These are phyloP conservation scores for Dermatemys mawii DNA, from an alignment of 2,113 vertebrate species.

Conservation along the genomic window DNA sequence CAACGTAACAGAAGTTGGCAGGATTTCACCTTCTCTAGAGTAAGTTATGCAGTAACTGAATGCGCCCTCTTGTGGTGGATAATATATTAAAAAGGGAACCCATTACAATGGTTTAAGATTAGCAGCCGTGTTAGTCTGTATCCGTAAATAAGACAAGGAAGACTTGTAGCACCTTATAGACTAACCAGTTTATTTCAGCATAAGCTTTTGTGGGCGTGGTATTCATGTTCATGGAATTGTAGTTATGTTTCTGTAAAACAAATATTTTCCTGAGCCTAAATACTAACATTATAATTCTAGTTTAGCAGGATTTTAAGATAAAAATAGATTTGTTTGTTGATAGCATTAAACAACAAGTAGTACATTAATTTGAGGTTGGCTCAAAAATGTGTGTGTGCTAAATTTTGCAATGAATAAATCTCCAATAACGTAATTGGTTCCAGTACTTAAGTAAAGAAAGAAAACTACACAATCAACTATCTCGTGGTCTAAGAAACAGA, in stretches of 20 bases:
- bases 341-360: background rate
- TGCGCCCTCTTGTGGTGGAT: slow-evolving; percentile 83
- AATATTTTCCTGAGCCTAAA: background rate
- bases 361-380: background rate
- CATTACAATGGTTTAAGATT: background rate
- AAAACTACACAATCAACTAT: background rate
- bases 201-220: no score
- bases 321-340: background rate
- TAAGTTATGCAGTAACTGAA: slow-evolving; percentile 74
- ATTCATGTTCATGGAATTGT: background rate
- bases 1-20: slow-evolving; percentile 63
- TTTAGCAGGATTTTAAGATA: background rate
- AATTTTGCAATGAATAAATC: background rate
- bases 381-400: background rate
- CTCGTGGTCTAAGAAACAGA: background rate
- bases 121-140: no score
- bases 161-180: no score
- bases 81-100: slow-evolving; percentile 20
- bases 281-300: background rate
- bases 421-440: rapidly evolving
- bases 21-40: slow-evolving; percentile 59
- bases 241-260: background rate
- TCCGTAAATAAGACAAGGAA: no score
- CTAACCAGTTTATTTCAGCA: no score
- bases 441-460: background rate